phyloP scores from a whole-genome alignment of 1,140 invertebrate genomes.

The Vanessa tameamea region DNA sequence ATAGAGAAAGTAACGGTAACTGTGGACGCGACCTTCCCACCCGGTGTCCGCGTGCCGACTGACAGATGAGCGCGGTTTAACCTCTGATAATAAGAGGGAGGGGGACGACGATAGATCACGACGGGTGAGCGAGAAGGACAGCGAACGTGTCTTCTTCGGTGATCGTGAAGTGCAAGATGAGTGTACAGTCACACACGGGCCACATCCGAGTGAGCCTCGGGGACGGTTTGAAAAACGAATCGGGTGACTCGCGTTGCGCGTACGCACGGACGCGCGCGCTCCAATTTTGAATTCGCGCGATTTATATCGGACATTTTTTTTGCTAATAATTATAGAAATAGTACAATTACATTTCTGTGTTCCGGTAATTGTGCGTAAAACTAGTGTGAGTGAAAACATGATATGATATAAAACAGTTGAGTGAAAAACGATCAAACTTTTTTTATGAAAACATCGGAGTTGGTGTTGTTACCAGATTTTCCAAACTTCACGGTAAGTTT shows the following conservation, averaged over 20 bases:
- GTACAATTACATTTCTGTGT: conserved; percentile 25
- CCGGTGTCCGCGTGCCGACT: conserved; percentile 72
- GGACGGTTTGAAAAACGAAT: conserved; percentile 66
- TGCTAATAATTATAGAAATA: conserved; percentile 9
- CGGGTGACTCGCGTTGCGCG: conserved; percentile 66
- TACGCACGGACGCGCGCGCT: conserved; percentile 64
- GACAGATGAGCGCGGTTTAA: conserved; percentile 75
- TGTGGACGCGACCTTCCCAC: conserved; percentile 66
- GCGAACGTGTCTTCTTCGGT: conserved; percentile 74
- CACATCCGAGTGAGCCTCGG: conserved; percentile 74
- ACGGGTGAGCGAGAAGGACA: conserved; percentile 56
- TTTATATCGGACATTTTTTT: conserved; percentile 28
- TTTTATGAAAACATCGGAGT: conserved; percentile 41
- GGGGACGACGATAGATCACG: conserved; percentile 51
- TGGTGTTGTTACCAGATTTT: conserved; percentile 25
- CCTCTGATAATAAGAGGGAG: conserved; percentile 76
- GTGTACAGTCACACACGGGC: conserved; percentile 78
- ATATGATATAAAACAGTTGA: conserved; percentile 48
- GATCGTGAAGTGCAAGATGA: conserved; percentile 78
- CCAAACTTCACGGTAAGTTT: conserved; percentile 41
- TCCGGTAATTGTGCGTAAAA: conserved; percentile 28
- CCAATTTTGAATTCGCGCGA: conserved; percentile 57
- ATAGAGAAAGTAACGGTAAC: conserved; percentile 75
- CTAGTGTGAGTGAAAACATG: conserved; percentile 51
- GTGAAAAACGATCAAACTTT: conserved; percentile 42